Base-by-base conservation (phyloP, 2,888 invertebrate species). In the Xestobium rufovillosum region DNA sequence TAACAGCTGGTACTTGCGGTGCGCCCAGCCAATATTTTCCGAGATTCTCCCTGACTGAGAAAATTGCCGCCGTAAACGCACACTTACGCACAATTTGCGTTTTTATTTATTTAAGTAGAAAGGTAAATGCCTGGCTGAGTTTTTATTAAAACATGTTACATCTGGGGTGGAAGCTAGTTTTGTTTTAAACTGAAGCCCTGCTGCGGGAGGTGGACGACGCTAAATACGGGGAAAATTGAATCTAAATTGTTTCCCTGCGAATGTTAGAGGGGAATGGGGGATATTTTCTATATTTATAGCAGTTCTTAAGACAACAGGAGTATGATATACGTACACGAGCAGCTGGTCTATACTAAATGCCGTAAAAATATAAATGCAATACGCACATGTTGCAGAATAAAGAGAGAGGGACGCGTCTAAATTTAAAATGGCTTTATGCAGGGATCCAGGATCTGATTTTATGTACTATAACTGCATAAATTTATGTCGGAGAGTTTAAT, bases 61-160 rank as follows among this genome's bases (percentile, higher is more conserved):
- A 46, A 56, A 59, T 55, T 56, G 55, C 48, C 54, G 52, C 50
- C 49, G 50, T 48, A 51, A 55, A 51, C 51, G 45, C 45, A 44
- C 44, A 46, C 52, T 55, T 50, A 57, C 58, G 57, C 58, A 55
- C 57, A 58, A 58, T 57, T 60, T 58, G 53, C 53, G 49, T 51
- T 53, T 56, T 56, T 57, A 56, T 59, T 58, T 54, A 56, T 57
- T 48, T 47, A 41, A 39, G 47, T 48, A 50, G 46, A 48, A 43
- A 39, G 42, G 44, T 48, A 45, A 47, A 47, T 48, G 51, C 50
- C 51, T 42, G 48, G 43, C 42, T 48, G 44, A 45, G 42, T 48
- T 57, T 57, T 55, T 55, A 55, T 57, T 55, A 57, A 55, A 57
- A 53, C 51, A 47, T 48, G 48, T 48, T 50, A 37, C 42, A 44